These are phyloP conservation scores for Smutsia gigantea DNA, from an alignment of 2,797 vertebrate genomes.

Conservation along the genomic window DNA sequence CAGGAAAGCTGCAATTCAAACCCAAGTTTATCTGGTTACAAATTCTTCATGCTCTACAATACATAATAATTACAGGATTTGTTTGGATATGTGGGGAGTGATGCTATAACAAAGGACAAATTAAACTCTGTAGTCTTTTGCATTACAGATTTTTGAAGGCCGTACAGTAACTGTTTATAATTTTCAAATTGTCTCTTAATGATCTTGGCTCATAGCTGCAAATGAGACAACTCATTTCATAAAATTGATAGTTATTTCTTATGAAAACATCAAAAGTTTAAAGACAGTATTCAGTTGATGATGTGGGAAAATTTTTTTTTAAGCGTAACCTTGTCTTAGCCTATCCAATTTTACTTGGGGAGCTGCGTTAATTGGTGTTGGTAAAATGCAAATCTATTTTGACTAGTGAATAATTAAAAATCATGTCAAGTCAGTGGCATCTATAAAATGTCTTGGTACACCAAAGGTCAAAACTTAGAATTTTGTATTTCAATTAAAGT, in stretches of 20 bases:
- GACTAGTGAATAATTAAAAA: background rate
- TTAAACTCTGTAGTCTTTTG: background rate
- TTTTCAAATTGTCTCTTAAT: background rate
- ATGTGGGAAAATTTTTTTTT: background rate
- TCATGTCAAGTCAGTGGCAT: background rate
- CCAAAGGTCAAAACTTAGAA: background rate
- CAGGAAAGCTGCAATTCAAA: background rate
- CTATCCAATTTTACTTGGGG: background rate
- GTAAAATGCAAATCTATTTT: background rate
- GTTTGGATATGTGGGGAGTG: background rate
- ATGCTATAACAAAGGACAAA: background rate
- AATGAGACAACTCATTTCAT: background rate
- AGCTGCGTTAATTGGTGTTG: background rate
- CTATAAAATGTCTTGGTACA: constrained; percentile 6
- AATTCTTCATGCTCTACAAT: background rate
- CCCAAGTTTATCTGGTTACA: background rate
- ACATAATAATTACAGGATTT: background rate
- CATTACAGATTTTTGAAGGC: background rate
- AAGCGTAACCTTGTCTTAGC: background rate
- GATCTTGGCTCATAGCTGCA: background rate
- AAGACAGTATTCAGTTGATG: background rate
- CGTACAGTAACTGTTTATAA: background rate
- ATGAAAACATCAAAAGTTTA: constrained; percentile 29
- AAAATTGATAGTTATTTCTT: background rate
- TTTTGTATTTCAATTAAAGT: background rate